Percentiles rank a stretch among this genome's conserved stretches.
Conservation (phyloP, 2,797 vertebrate species). For the Spheniscus humboldti region DNA sequence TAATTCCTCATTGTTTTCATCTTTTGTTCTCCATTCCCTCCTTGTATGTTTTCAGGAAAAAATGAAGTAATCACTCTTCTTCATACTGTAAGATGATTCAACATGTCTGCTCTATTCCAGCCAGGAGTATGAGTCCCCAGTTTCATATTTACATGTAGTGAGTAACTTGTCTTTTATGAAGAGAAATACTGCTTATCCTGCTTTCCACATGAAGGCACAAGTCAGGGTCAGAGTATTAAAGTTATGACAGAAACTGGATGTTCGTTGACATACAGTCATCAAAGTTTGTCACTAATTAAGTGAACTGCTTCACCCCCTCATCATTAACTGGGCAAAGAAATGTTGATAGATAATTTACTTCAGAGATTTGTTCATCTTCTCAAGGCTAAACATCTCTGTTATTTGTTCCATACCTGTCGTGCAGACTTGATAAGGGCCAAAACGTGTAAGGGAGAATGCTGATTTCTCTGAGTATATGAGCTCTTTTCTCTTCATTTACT, state of each 20-base stretch:
- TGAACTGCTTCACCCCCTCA: not conserved
- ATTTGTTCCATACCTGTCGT: rapidly evolving
- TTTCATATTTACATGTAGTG: not conserved
- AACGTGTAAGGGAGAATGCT: not conserved
- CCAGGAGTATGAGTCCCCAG: not conserved
- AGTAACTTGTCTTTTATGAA: not conserved
- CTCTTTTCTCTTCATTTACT: not conserved
- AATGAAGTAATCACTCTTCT: not conserved
- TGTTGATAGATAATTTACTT: not conserved
- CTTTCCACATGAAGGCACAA: not conserved
- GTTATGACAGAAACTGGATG: not conserved
- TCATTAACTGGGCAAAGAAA: not conserved
- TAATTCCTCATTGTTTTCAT: not conserved
- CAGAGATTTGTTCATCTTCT: not conserved
- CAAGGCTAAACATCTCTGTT: not conserved
- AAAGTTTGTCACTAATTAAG: not conserved
- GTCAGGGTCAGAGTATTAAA: not conserved
- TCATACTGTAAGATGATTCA: not conserved
- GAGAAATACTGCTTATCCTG: not conserved
- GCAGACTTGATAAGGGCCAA: not conserved
- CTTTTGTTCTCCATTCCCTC: not conserved
- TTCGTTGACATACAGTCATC: not conserved
- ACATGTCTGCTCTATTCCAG: not conserved
- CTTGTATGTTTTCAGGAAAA: not conserved
- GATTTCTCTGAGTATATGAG: not conserved